A percentile compares a stretch with the other conserved stretches of the same genome.
Conservation (phyloP, 2,113 vertebrate species). For the Rattus rattus region DNA sequence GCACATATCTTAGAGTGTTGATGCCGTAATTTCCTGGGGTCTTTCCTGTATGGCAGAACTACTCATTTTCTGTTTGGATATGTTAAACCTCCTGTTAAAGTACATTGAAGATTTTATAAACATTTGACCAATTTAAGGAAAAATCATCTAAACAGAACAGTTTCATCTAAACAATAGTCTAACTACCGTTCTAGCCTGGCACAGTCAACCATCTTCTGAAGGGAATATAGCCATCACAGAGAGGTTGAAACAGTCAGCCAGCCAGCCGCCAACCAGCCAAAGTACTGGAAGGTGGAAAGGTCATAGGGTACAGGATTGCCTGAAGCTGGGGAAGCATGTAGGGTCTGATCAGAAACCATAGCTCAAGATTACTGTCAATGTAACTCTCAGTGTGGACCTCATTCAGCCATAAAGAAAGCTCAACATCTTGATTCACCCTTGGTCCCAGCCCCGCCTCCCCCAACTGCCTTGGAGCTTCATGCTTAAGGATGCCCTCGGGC, state of each 20-base stretch:
- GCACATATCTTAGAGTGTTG: not conserved
- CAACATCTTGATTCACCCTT: not conserved
- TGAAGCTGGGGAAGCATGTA: not conserved
- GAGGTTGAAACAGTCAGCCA: not conserved
- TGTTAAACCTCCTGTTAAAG: not conserved
- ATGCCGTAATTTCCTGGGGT: constrained; percentile 1
- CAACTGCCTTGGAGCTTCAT: not conserved
- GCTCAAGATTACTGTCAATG: not conserved
- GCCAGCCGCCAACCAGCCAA: not conserved
- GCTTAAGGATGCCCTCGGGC: not conserved
- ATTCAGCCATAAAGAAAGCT: not conserved
- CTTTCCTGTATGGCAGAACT: not conserved
- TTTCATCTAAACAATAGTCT: not conserved
- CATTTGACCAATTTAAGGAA: not conserved
- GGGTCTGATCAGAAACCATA: not conserved
- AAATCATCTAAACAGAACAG: not conserved
- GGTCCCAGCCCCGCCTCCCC: accelerated
- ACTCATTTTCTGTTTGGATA: constrained; percentile 5
- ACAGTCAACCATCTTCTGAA: not conserved
- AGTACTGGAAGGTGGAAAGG: not conserved
- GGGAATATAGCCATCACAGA: not conserved
- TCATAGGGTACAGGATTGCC: not conserved
- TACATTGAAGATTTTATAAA: constrained; percentile 52
- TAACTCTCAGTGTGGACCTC: not conserved
- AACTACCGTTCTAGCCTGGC: not conserved